Conservation (phyloP, 2,797 vertebrate genomes). For the Myripristis murdjan region DNA sequence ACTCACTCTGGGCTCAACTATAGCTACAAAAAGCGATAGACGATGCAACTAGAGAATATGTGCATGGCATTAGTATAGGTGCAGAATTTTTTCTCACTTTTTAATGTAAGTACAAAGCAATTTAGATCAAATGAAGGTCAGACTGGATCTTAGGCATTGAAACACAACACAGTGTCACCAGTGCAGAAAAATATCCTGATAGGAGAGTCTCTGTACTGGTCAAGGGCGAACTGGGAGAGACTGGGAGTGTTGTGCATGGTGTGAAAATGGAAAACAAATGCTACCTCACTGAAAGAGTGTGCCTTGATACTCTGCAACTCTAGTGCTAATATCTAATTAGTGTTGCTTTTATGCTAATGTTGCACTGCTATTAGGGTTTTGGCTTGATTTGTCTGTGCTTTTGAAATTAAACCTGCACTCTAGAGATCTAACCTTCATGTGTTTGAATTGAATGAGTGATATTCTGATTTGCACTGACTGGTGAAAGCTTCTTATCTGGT, state of each 20-base stretch:
- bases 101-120: background rate
- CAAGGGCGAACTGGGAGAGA: conserved; percentile 49
- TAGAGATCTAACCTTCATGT: conserved; percentile 50
- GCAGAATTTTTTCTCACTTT: background rate
- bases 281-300: conserved; percentile 66
- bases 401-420: conserved; percentile 44
- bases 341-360: conserved; percentile 69
- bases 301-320: conserved; percentile 47
- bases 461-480: conserved; percentile 52
- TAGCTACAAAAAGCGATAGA: background rate
- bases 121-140: background rate
- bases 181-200: background rate
- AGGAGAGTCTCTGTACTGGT: conserved; percentile 10
- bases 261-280: conserved; percentile 65
- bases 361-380: conserved; percentile 38
- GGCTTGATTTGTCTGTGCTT: conserved; percentile 49
- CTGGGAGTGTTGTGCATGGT: conserved; percentile 69
- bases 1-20: background rate
- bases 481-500: conserved; percentile 33
- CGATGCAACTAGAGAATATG: background rate
- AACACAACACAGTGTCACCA: conserved; percentile 21
- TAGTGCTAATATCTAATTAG: conserved; percentile 58
- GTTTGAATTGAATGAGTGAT: conserved; percentile 39
- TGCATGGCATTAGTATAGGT: conserved; percentile 7
- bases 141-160: background rate